Evolutionary conservation across 1,140 invertebrate genomes (phyloP), one percentile per base, ranked within the genome.

Genomic region (Medauroidea extradentata): DNA sequence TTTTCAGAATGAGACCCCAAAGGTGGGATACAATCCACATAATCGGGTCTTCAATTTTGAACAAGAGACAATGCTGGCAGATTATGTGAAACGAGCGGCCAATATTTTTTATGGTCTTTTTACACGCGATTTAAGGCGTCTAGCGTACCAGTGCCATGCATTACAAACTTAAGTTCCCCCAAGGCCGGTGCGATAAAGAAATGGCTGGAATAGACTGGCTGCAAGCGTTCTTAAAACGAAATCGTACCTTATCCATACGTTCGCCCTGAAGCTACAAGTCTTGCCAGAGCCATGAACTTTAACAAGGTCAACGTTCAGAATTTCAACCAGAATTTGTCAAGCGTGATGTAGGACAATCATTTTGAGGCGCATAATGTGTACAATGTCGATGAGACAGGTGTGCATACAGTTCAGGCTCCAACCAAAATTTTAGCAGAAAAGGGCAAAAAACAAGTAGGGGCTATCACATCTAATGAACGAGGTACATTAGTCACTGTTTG

Each of bases 401-500:
- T 71, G 9, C 27, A 27, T 24, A 49, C 69, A 42, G 72, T 73
- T 3, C 67, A 71, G 24, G 67, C 59, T 42, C 67, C 70, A 27
- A 48, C 44, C 14, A 52, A 38, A 16, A 42, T 66, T 24, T 13
- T 69, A 13, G 61, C 65, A 38, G 34, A 7, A 21, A 72, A 67
- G 66, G 73, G 74, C n/a, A 57, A 39, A 5, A 78, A 77, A 63
- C 76, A 80, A 71, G 68, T 80, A 18, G 73, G 76, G n/a, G 21
- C 57, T 29, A 60, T 76, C 3, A 77, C 73, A 2, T 76, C 73
- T 16, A 69, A 54, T 7, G 76, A 81, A 69, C 55, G 75, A 60
- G 75, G 77, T 16, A 64, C 53, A 59, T 74, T 76, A 16, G 64
- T 78, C 0, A 80, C 79, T 43, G 41, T 77, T 24, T 53, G 19